These are phyloP conservation scores for Druon quercuslanigerum DNA, from an alignment of 1,140 invertebrate genomes.

Conservation along the genomic window DNA sequence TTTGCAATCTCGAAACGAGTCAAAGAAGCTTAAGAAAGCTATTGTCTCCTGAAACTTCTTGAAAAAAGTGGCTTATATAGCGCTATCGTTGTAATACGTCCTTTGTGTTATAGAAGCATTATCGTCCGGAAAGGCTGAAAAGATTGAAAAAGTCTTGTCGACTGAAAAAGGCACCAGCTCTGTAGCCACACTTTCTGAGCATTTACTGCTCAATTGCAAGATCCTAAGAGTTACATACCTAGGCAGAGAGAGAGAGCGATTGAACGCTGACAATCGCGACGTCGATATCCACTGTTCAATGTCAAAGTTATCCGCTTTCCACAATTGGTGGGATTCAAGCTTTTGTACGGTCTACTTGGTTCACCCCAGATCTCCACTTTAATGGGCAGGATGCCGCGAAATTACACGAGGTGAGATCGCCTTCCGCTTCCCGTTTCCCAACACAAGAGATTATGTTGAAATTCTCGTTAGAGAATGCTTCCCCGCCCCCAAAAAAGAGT, in stretches of 20 bases:
- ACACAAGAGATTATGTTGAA: slow-evolving; percentile 12
- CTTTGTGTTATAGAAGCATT: neutral
- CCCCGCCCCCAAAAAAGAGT: neutral
- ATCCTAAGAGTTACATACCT: slow-evolving; percentile 20
- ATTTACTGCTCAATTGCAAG: slow-evolving; percentile 19
- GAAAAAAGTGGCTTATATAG: neutral
- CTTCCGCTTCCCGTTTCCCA: neutral
- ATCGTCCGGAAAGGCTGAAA: neutral
- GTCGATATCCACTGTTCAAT: slow-evolving; percentile 22
- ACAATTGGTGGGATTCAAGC: slow-evolving; percentile 17
- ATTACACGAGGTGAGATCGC: slow-evolving; percentile 24
- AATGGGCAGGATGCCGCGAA: slow-evolving; percentile 15
- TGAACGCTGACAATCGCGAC: slow-evolving; percentile 46
- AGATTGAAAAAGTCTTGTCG: neutral
- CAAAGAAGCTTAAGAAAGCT: neutral
- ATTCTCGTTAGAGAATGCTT: neutral
- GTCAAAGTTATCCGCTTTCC: slow-evolving; percentile 9
- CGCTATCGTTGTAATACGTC: neutral
- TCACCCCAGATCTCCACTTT: slow-evolving; percentile 9
- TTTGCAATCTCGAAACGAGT: no score
- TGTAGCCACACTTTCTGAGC: neutral
- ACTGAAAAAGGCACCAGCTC: neutral
- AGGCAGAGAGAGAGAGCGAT: slow-evolving; percentile 47
- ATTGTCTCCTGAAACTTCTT: neutral
- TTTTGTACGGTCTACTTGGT: slow-evolving; percentile 8